Evolutionary conservation across 2,888 invertebrate genomes (phyloP).

Genomic region (Sinohyriopsis cumingii): DNA sequence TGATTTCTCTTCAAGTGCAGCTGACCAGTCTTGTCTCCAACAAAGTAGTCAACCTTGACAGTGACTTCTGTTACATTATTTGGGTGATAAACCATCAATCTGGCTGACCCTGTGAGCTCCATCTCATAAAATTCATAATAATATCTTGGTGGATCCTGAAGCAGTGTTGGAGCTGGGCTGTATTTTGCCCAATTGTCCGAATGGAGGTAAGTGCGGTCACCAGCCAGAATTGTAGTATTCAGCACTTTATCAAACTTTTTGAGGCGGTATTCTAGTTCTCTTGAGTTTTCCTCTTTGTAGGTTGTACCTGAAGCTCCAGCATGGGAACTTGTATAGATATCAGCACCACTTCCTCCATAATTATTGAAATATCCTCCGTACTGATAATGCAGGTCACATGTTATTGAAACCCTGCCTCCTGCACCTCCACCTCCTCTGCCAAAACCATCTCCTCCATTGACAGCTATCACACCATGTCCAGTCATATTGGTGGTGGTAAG

Average conservation of each 20-base stretch:
- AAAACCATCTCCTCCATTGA: conserved; percentile 50
- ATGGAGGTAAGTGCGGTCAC: conserved; percentile 53
- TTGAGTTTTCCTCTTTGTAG: conserved; percentile 52
- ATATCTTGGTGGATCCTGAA: conserved; percentile 42
- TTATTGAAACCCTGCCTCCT: conserved; percentile 54
- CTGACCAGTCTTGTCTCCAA: conserved; percentile 57
- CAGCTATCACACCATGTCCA: conserved; percentile 56
- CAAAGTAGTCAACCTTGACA: conserved; percentile 48
- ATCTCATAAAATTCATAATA: conserved; percentile 56
- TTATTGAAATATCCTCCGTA: conserved; percentile 57
- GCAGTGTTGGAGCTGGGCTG: conserved; percentile 48
- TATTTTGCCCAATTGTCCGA: conserved; percentile 43
- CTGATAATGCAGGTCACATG: conserved; percentile 51
- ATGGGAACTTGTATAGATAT: conserved; percentile 27
- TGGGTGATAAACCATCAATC: conserved; percentile 50
- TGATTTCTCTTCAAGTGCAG: conserved; percentile 49
- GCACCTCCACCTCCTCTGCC: conserved; percentile 56
- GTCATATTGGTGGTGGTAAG: conserved; percentile 53
- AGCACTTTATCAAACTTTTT: conserved; percentile 54
- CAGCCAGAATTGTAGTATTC: conserved; percentile 54
- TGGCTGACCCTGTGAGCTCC: conserved; percentile 51
- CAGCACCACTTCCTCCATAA: conserved; percentile 51
- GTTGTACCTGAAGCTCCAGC: conserved; percentile 61
- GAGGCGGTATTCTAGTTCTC: conserved; percentile 51
- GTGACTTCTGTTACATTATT: conserved; percentile 28